Conservation (phyloP, 1,140 invertebrate genomes). For the Danaus plexippus region DNA sequence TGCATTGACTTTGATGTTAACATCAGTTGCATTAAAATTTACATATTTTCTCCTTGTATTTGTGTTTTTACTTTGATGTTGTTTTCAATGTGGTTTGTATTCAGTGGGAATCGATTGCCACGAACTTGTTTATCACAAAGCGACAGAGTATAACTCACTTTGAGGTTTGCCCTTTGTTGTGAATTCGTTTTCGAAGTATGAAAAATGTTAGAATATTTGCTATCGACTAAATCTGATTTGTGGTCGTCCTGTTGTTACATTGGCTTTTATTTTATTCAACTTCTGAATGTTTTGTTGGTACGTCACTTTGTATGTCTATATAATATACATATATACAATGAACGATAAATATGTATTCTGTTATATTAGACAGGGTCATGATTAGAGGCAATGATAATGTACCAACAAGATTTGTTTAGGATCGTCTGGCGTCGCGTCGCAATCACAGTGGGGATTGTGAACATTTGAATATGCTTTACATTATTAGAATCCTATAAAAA, state of each 20-base stretch:
- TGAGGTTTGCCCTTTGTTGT: constrained; percentile 15
- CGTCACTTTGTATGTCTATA: no score
- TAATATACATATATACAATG: no score
- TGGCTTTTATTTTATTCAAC: constrained; percentile 4
- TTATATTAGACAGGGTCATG: constrained; percentile 7
- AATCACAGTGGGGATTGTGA: constrained; percentile 19
- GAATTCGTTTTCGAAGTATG: constrained; percentile 11
- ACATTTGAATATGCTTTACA: neutral
- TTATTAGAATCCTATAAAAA: constrained; percentile 4
- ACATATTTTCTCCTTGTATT: constrained; percentile 39
- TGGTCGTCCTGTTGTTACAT: no score
- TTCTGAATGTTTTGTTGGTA: neutral
- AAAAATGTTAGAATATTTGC: constrained; percentile 18
- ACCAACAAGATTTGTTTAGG: constrained; percentile 18
- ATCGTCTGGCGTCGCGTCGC: constrained; percentile 23
- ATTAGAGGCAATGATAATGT: constrained; percentile 18
- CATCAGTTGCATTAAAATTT: constrained; percentile 48
- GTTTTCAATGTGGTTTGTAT: constrained; percentile 39
- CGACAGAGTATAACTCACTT: constrained; percentile 28
- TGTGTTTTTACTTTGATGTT: constrained; percentile 38
- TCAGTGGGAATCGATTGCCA: constrained; percentile 29
- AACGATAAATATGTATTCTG: no score
- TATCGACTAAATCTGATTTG: constrained; percentile 5
- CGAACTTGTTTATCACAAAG: constrained; percentile 33
- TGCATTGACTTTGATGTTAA: constrained; percentile 35